A percentile compares a stretch with the other conserved stretches of the same genome.
Evolutionary conservation across 2,797 vertebrate species (phyloP).

Genomic region (Microctenopoma stevenorrisi): DNA sequence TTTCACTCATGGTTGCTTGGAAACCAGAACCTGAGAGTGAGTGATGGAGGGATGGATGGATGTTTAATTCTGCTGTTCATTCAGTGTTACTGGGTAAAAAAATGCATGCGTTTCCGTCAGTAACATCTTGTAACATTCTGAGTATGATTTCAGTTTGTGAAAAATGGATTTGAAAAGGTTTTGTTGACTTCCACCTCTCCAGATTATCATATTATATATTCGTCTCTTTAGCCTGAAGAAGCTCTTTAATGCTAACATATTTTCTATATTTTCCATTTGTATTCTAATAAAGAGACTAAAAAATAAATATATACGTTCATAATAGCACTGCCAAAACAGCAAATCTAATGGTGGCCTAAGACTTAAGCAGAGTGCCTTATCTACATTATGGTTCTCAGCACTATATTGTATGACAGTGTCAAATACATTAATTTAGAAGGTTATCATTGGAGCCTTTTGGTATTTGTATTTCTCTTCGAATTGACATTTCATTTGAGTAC

Average conservation of each 20-base stretch:
- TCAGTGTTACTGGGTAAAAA: constrained; percentile 25
- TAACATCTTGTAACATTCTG: not conserved
- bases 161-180: no score
- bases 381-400: not conserved
- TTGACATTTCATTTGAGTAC: not conserved
- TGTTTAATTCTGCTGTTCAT: constrained; percentile 41
- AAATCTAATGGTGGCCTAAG: no score
- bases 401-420: not conserved
- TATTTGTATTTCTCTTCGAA: not conserved
- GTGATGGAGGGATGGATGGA: constrained; percentile 52
- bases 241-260: no score
- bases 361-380: not conserved
- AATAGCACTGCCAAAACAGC: not conserved
- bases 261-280: no score
- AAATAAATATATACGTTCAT: no score
- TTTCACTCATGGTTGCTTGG: constrained; percentile 74
- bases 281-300: no score
- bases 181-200: no score
- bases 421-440: not conserved
- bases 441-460: not conserved
- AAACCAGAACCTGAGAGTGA: constrained; percentile 64
- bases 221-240: no score
- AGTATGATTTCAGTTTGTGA: not conserved
- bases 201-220: no score
- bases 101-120: not conserved